These are phyloP conservation scores for Aporophyla nigra DNA, from an alignment of 2,888 invertebrate genomes.

Conservation along the genomic window DNA sequence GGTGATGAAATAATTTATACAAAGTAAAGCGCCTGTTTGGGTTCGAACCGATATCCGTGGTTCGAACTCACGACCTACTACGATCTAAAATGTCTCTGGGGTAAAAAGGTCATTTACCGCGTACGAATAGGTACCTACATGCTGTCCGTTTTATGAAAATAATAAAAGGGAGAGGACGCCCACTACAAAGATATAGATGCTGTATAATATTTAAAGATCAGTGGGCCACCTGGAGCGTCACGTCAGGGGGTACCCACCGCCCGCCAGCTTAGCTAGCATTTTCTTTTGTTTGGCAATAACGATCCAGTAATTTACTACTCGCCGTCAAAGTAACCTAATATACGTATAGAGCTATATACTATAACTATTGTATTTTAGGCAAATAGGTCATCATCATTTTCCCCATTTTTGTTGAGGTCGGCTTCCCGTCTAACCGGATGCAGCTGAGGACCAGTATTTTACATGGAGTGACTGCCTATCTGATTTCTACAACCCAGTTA, in stretches of 20 bases:
- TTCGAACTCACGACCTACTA: no score
- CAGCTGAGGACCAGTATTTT: no score
- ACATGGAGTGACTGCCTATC: no score
- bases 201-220: not conserved
- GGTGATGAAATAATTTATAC: no score
- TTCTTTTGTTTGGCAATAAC: not conserved
- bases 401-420: no score
- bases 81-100: slow-evolving; percentile 29
- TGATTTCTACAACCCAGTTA: no score
- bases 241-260: not conserved
- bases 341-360: no score
- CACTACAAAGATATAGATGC: not conserved
- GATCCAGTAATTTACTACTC: not conserved
- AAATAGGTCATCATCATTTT: not conserved
- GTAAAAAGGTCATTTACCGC: slow-evolving; percentile 44
- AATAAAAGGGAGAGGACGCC: slow-evolving; percentile 15
- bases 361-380: no score
- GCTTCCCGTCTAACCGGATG: no score
- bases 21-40: no score
- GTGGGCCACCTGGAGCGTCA: not conserved
- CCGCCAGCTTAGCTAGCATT: not conserved
- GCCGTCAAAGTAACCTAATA: not conserved
- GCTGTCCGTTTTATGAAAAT: not conserved
- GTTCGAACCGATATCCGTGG: no score
- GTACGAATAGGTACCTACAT: slow-evolving; percentile 10